Percentiles rank a stretch among this genome's conserved stretches.
Evolutionary conservation across 1,140 invertebrate species (phyloP).

Genomic region (Andrena cerasifolii): DNA sequence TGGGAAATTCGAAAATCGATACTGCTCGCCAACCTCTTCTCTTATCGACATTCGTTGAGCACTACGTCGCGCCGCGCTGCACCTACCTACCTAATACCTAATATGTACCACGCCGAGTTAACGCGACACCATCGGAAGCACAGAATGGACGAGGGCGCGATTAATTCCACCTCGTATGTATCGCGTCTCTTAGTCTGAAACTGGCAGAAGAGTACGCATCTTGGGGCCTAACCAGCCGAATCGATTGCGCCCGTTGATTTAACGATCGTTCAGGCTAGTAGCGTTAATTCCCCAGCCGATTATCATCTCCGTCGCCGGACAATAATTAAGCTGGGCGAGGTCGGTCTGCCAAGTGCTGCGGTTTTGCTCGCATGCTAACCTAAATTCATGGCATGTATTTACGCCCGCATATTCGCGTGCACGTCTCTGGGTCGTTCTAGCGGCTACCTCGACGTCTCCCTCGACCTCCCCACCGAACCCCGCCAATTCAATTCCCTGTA

Average conservation of each 20-base stretch:
- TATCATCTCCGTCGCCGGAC: conserved; percentile 70
- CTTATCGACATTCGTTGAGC: too few relatives aligned
- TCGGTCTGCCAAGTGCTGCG: conserved; percentile 73
- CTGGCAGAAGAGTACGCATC: conserved; percentile 30
- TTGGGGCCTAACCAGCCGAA: conserved; percentile 49
- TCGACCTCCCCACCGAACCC: neutral
- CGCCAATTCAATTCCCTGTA: conserved; percentile 26
- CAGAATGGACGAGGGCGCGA: too few relatives aligned
- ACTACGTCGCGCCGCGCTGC: too few relatives aligned
- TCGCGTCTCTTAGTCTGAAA: too few relatives aligned
- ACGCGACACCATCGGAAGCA: too few relatives aligned
- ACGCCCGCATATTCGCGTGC: conserved; percentile 70
- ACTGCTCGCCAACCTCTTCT: too few relatives aligned
- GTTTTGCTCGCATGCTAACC: conserved; percentile 78
- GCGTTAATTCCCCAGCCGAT: conserved; percentile 71
- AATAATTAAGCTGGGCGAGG: conserved; percentile 73
- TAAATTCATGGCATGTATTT: conserved; percentile 79
- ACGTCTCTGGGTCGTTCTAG: conserved; percentile 34
- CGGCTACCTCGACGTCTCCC: conserved; percentile 9
- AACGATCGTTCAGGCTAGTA: conserved; percentile 33
- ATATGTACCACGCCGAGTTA: too few relatives aligned
- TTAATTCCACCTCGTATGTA: too few relatives aligned
- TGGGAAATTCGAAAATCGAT: conserved; percentile 54
- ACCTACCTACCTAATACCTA: too few relatives aligned
- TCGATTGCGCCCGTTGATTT: conserved; percentile 23